phyloP scores from a whole-genome alignment of 2,797 vertebrate species.

The Argya squamiceps region DNA sequence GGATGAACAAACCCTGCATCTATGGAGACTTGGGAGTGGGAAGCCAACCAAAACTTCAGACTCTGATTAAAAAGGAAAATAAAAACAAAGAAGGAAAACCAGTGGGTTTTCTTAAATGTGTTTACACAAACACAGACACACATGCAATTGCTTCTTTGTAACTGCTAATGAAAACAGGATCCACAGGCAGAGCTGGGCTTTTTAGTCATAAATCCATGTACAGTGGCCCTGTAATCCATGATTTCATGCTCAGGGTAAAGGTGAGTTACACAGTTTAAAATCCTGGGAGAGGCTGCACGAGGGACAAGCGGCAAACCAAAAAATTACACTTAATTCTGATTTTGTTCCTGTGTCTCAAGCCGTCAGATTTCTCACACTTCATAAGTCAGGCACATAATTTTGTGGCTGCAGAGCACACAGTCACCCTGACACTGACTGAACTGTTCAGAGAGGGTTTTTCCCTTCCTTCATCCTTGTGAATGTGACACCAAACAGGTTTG shows the following conservation, averaged over 20 bases:
- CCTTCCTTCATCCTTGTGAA: neutral
- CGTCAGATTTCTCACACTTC: neutral
- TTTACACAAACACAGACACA: neutral
- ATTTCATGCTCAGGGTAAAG: neutral
- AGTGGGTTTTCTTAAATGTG: neutral
- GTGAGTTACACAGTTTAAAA: neutral
- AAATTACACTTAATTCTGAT: neutral
- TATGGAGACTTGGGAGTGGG: neutral
- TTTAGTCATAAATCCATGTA: neutral
- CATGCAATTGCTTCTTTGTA: neutral
- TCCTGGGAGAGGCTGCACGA: neutral
- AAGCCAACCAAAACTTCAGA: conserved; percentile 24
- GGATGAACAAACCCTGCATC: neutral
- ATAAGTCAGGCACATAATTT: neutral
- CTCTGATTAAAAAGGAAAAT: conserved; percentile 19
- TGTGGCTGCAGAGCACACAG: neutral
- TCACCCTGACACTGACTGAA: neutral
- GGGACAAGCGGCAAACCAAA: neutral
- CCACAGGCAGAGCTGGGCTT: neutral
- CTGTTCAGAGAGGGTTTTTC: neutral
- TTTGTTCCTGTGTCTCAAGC: neutral
- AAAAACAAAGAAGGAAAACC: conserved; percentile 36
- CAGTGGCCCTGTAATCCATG: neutral
- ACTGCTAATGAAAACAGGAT: neutral
- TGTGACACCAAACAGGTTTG: accelerated